Percentiles rank a stretch among this genome's conserved stretches.
Conservation (phyloP, 2,888 invertebrate species). For the Taphrorychus bicolor region DNA sequence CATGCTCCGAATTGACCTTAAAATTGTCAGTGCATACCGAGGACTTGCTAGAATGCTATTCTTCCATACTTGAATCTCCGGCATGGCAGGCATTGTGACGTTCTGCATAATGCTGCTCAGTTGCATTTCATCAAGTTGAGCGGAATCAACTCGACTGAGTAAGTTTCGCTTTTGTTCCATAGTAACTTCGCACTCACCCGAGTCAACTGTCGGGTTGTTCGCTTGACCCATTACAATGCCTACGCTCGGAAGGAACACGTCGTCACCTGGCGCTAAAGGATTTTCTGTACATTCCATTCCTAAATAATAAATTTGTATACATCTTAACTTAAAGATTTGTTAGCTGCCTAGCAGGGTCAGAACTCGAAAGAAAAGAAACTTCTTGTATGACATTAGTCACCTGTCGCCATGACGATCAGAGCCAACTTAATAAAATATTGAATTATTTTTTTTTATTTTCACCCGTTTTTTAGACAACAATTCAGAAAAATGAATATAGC, state of each 20-base stretch:
- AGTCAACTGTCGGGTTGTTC: conserved; percentile 40
- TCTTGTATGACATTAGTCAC: no score
- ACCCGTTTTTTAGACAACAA: no score
- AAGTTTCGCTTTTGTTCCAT: conserved; percentile 61
- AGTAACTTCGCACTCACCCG: conserved; percentile 37
- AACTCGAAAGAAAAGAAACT: no score
- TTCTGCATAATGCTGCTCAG: conserved; percentile 59
- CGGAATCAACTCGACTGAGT: conserved; percentile 55
- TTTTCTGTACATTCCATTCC: conserved; percentile 55
- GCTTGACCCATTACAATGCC: conserved; percentile 67
- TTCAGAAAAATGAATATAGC: no score
- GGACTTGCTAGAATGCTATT: not conserved
- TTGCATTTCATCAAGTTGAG: conserved; percentile 57
- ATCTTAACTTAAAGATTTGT: conserved; percentile 1
- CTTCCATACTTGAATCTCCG: conserved; percentile 57
- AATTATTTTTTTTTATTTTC: no score
- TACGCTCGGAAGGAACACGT: conserved; percentile 67
- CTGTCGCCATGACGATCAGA: no score
- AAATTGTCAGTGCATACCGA: no score
- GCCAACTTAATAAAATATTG: no score
- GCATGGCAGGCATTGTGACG: conserved; percentile 53
- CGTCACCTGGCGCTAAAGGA: conserved; percentile 46
- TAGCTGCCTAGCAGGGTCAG: not conserved
- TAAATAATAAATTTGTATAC: no score
- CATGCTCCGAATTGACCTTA: conserved; percentile 6